phyloP scores from a whole-genome alignment of 2,888 invertebrate species.

The Diarsia brunnea region DNA sequence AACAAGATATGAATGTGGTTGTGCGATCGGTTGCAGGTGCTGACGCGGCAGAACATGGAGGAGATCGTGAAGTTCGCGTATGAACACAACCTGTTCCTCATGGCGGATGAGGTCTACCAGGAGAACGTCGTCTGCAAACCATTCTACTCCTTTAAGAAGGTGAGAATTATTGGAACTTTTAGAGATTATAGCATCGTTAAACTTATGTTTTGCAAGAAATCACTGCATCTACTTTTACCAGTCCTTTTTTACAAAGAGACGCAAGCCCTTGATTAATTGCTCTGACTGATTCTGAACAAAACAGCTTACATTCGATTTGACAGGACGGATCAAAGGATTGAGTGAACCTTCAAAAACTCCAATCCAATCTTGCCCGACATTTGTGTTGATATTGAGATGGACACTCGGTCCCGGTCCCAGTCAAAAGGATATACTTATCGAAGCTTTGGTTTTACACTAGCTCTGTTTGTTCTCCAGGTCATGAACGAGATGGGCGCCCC shows the following conservation, averaged over 20 bases:
- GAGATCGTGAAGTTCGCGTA: constrained; percentile 97
- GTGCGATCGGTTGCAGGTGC: constrained; percentile 88
- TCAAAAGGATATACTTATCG: not conserved
- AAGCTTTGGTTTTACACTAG: not conserved
- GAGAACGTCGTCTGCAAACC: constrained; percentile 96
- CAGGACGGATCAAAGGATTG: not conserved
- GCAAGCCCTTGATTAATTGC: not conserved
- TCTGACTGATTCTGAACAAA: not conserved
- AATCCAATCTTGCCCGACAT: not conserved
- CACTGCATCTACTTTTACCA: not conserved
- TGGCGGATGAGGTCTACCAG: constrained; percentile 99
- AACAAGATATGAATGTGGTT: not conserved
- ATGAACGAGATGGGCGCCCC: constrained; percentile 96
- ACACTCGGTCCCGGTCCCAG: not conserved
- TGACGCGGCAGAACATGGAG: constrained; percentile 96
- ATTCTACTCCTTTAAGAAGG: constrained; percentile 98
- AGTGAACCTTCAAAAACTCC: not conserved
- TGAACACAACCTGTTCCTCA: constrained; percentile 95
- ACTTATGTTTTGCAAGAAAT: not conserved
- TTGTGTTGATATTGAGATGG: not conserved
- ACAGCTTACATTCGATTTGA: not conserved
- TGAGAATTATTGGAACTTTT: constrained; percentile 61
- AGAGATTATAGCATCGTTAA: not conserved
- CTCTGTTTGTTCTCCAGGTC: constrained; percentile 85
- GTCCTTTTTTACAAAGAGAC: not conserved